phyloP scores from a whole-genome alignment of 2,797 vertebrate genomes.

The Sebastes diaconus region DNA sequence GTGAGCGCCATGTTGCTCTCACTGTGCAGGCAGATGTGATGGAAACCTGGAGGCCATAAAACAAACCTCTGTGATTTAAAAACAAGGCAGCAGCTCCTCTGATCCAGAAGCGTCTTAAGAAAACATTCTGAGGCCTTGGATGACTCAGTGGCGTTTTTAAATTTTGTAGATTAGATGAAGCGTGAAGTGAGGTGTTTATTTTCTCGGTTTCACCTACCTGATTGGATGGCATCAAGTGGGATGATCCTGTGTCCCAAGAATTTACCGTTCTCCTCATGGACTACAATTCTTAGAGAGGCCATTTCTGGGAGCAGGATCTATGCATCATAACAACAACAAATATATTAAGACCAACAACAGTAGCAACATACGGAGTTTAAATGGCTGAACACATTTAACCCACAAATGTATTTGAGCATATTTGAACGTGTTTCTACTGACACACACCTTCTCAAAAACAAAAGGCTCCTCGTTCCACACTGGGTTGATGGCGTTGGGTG shows the following conservation, averaged over 20 bases:
- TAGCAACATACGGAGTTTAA: background rate
- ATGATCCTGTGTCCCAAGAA: conserved; percentile 97
- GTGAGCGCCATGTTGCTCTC: conserved; percentile 96
- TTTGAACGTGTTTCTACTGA: background rate
- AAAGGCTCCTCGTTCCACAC: conserved; percentile 97
- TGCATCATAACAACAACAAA: conserved; percentile 21
- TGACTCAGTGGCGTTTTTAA: conserved; percentile 27
- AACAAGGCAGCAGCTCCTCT: conserved; percentile 21
- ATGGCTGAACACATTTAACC: background rate
- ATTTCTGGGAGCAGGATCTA: conserved; percentile 95
- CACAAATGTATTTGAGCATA: background rate
- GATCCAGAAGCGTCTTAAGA: conserved; percentile 4
- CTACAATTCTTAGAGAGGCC: conserved; percentile 91
- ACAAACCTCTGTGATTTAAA: conserved; percentile 38
- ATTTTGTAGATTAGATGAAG: conserved; percentile 30
- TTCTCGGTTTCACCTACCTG: conserved; percentile 80
- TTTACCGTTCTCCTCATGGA: conserved; percentile 93
- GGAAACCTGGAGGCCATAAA: conserved; percentile 87
- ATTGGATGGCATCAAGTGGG: conserved; percentile 89
- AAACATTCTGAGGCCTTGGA: conserved; percentile 11
- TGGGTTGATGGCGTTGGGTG: conserved; percentile 93
- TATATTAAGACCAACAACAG: background rate
- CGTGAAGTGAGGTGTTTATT: background rate
- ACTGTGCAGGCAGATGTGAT: conserved; percentile 92
- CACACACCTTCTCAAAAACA: conserved; percentile 94